These are phyloP conservation scores for Trachemys scripta DNA, from an alignment of 2,113 vertebrate genomes.

Conservation along the genomic window DNA sequence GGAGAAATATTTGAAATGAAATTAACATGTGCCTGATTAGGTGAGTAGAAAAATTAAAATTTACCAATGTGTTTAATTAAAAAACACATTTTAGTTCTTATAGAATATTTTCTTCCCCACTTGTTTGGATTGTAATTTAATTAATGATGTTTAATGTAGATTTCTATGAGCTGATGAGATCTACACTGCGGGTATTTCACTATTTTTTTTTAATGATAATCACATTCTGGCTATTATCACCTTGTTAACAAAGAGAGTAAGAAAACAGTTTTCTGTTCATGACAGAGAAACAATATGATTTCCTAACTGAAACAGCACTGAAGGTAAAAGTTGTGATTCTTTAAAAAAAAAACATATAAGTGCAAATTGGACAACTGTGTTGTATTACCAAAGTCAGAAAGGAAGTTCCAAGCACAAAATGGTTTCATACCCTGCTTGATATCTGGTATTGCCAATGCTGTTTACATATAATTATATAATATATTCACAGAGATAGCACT, in stretches of 20 bases:
- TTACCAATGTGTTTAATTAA: neutral
- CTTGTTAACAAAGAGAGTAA: neutral
- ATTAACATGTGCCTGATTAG: neutral
- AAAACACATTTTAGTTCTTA: neutral
- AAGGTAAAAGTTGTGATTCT: neutral
- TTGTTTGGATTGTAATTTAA: neutral
- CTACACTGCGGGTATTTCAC: neutral
- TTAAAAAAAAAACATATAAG: conserved; percentile 13
- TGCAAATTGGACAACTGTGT: neutral
- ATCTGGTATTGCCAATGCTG: neutral
- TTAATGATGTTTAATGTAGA: neutral
- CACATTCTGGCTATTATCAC: neutral
- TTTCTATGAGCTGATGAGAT: neutral
- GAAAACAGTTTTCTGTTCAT: neutral
- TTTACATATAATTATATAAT: neutral
- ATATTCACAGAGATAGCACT: neutral
- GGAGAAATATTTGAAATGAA: neutral
- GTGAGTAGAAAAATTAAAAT: neutral
- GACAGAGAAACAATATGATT: neutral
- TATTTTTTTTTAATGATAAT: neutral
- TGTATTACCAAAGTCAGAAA: conserved; percentile 4
- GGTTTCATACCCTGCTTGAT: neutral
- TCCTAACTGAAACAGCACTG: neutral
- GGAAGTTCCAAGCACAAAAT: neutral
- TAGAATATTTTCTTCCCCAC: neutral